Evolutionary conservation across 1,140 invertebrate genomes (phyloP).

Genomic region (Zeugodacus cucurbitae): DNA sequence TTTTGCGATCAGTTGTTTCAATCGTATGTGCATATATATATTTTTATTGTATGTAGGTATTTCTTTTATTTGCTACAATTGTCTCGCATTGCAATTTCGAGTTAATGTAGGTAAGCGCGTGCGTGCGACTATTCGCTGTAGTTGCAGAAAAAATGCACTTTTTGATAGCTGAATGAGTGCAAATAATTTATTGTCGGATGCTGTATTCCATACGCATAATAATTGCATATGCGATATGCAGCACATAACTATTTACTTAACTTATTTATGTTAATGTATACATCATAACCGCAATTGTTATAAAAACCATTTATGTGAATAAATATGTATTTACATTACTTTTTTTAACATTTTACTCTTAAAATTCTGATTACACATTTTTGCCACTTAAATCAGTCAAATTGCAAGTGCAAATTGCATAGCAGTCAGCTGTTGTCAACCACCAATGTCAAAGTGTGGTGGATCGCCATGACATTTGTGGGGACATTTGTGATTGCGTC

Average conservation of each 20-base stretch:
- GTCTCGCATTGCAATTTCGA: neutral
- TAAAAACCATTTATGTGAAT: neutral
- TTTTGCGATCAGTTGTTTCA: neutral
- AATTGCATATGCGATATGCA: neutral
- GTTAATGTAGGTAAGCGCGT: neutral
- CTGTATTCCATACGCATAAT: too few species aligned
- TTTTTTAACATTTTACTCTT: neutral
- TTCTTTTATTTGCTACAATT: neutral
- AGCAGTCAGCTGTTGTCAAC: neutral
- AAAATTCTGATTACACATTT: neutral
- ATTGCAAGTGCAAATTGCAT: neutral
- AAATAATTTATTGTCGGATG: neutral
- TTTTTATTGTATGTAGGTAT: neutral
- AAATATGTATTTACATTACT: neutral
- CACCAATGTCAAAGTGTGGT: neutral
- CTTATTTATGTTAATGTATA: neutral
- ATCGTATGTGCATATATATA: neutral
- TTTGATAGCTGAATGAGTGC: neutral
- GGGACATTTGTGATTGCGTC: neutral
- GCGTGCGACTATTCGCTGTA: neutral
- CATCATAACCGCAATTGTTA: neutral
- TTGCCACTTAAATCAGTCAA: neutral
- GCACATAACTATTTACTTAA: neutral
- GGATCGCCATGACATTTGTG: slow-evolving; percentile 16
- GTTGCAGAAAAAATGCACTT: neutral